These are phyloP conservation scores for Ploceus nigricollis DNA, from an alignment of 2,113 vertebrate genomes.

Conservation along the genomic window DNA sequence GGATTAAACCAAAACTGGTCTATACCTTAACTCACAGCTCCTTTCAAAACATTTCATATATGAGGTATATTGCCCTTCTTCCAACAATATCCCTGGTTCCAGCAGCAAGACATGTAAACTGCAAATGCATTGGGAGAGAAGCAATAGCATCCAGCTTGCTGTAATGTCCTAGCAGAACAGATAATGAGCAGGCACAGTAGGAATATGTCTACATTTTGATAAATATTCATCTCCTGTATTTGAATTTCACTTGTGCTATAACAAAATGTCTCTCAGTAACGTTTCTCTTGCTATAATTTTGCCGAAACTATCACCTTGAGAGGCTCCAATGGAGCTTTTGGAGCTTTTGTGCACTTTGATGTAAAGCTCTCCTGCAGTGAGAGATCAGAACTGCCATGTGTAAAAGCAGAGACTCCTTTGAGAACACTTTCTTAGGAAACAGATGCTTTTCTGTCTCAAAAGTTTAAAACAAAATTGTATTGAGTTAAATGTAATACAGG, in stretches of 20 bases:
- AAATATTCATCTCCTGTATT: background rate
- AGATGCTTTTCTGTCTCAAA: slow-evolving; percentile 22
- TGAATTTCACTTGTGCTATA: background rate
- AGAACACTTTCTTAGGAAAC: slow-evolving; percentile 9
- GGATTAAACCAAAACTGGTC: background rate
- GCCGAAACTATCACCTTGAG: background rate
- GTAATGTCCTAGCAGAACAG: background rate
- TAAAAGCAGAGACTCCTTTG: slow-evolving; percentile 38
- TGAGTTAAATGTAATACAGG: slow-evolving; percentile 5
- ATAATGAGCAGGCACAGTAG: background rate
- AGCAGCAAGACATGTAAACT: background rate
- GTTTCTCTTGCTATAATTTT: background rate
- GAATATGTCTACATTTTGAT: background rate
- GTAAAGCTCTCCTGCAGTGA: slow-evolving; percentile 13
- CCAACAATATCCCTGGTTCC: background rate
- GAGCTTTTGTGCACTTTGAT: slow-evolving; percentile 4
- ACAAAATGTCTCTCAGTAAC: background rate
- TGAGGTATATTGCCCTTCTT: background rate
- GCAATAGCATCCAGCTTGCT: background rate
- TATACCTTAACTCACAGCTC: background rate
- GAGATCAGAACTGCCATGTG: slow-evolving; percentile 10
- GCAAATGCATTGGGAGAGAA: background rate
- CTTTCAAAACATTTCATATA: background rate
- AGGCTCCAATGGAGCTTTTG: background rate
- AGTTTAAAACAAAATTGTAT: slow-evolving; percentile 28